Evolutionary conservation across 2,888 invertebrate genomes (phyloP), one percentile per base, ranked within the genome.

Genomic region (Endomychus coccineus): DNA sequence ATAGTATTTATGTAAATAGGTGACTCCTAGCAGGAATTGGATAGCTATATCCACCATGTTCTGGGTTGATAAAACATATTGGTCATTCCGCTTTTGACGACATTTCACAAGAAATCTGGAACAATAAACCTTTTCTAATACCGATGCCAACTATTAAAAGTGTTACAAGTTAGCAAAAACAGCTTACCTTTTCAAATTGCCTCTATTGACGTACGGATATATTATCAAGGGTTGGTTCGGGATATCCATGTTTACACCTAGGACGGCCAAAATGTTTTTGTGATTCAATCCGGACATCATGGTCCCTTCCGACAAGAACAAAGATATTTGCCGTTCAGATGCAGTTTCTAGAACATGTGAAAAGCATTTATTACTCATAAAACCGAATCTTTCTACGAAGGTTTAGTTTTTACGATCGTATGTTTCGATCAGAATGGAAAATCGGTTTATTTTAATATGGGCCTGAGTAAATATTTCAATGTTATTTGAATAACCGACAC

Each of bases 1-100:
- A 40, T 85, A 78, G 56, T 87, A 85, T 36, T 84, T 82, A 61
- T 95, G 94, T 48, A 95, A 73, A 66, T 86, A 92, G 42, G 87
- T 83, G 41, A 91, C 72, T 11, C 89, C 95, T 52, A 86, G 76
- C 29, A 88, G 80, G 45, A 88, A 76, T 64, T 94, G 92, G 9
- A 77, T 75, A 3, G 76, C 75, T 67, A 79, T 74, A 52, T 73
- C 72, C 9, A 79, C 75, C 35, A 79, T 59, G 54, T 77, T 77
- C 57, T 75, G 76, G 9, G 77, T 77, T 37, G 73, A 68, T 41
- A 79, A 48, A 9, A 62, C 54, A 44, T 57, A 62, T 34, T 61
- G 56, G 33, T 63, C 61, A 17, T 62, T 61, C 31, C 59, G 61
- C 41, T 62, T 52, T 35, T 59, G 59, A 32, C 66, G 58, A 50